Conservation (phyloP, 2,888 invertebrate species). For the Stenodera caucasica region DNA sequence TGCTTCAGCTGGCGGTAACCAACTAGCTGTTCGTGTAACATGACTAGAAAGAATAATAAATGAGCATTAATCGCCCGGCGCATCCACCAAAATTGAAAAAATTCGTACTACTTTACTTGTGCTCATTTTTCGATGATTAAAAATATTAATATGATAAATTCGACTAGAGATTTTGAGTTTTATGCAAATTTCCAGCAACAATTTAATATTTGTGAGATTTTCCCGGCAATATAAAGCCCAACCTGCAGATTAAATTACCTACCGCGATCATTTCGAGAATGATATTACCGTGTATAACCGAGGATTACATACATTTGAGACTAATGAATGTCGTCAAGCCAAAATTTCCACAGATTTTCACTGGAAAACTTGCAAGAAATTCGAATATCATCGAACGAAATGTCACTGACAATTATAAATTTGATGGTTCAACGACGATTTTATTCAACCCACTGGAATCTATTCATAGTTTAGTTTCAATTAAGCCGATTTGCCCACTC, state of each 20-base stretch:
- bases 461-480: no score
- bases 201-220: background rate
- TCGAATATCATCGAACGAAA: background rate
- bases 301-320: slow-evolving; percentile 1
- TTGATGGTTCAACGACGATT: no score
- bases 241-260: background rate
- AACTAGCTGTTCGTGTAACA: slow-evolving; percentile 78
- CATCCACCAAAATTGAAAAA: slow-evolving; percentile 5
- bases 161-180: background rate
- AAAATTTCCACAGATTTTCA: background rate
- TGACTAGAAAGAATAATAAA: slow-evolving; percentile 66
- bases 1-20: slow-evolving; percentile 86
- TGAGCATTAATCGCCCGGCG: slow-evolving; percentile 5
- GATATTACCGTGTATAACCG: background rate
- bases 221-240: background rate
- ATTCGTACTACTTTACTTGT: background rate
- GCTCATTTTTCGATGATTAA: background rate
- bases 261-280: background rate
- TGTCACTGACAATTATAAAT: background rate
- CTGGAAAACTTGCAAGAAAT: background rate
- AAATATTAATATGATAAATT: no score
- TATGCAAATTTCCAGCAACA: background rate
- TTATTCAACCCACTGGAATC: no score
- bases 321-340: background rate
- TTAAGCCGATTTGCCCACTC: no score